phyloP scores from a whole-genome alignment of 2,888 invertebrate genomes.

The Pimpla rufipes region DNA sequence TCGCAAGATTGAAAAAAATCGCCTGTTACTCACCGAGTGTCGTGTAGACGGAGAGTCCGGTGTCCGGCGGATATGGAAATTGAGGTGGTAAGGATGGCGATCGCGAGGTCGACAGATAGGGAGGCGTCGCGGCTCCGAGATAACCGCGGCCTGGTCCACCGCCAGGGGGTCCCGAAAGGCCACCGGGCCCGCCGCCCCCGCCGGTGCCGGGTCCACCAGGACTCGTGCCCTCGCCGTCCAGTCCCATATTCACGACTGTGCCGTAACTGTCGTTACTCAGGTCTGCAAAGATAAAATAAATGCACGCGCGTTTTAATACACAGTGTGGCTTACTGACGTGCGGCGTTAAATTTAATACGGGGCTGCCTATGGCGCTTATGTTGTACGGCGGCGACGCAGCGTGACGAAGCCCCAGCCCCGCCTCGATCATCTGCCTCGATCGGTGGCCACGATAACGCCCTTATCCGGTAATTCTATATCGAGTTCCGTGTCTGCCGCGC shows the following conservation, averaged over 20 bases:
- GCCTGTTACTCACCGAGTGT: slow-evolving; percentile 89
- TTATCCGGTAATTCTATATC: slow-evolving; percentile 55
- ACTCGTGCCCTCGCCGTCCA: slow-evolving; percentile 93
- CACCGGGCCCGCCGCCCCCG: slow-evolving; percentile 83
- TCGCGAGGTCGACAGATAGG: slow-evolving; percentile 91
- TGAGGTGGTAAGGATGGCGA: slow-evolving; percentile 92
- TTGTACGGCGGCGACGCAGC: slow-evolving; percentile 10
- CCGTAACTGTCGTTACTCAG: slow-evolving; percentile 96
- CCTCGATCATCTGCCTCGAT: slow-evolving; percentile 53
- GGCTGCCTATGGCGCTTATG: background rate
- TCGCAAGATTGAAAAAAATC: too few relatives aligned
- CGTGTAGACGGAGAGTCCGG: slow-evolving; percentile 94
- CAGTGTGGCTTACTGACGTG: background rate
- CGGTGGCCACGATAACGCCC: slow-evolving; percentile 39
- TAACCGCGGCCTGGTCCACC: slow-evolving; percentile 87
- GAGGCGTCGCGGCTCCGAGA: slow-evolving; percentile 91
- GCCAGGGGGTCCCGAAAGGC: slow-evolving; percentile 76
- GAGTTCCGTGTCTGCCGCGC: background rate
- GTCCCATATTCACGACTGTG: slow-evolving; percentile 92
- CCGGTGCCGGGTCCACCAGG: slow-evolving; percentile 88
- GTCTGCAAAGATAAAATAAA: slow-evolving; percentile 87
- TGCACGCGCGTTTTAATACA: background rate
- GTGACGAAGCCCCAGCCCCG: slow-evolving; percentile 40
- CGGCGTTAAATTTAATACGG: background rate
- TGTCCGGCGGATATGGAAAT: slow-evolving; percentile 92